Conservation (phyloP, 2,888 invertebrate species). For the Leucophora obtusa region DNA sequence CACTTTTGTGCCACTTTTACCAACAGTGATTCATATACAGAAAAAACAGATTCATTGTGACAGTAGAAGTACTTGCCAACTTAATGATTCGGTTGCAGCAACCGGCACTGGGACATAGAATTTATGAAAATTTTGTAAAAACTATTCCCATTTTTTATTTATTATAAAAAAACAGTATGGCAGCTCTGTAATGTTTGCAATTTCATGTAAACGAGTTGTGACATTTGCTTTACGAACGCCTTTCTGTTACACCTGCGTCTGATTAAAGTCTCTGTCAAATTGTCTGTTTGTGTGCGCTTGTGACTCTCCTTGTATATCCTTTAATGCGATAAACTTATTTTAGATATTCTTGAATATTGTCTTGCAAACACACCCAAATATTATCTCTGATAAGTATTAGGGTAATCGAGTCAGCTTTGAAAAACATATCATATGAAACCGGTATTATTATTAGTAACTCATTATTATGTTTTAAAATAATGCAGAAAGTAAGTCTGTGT, state of each 20-base stretch:
- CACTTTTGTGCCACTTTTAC: too few species aligned
- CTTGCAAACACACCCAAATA: background rate
- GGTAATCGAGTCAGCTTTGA: too few species aligned
- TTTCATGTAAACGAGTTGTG: constrained; percentile 57
- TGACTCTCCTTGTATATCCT: constrained; percentile 1
- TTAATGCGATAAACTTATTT: constrained; percentile 31
- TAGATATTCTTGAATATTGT: constrained; percentile 18
- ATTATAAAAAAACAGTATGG: background rate
- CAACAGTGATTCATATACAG: too few species aligned
- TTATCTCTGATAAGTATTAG: background rate
- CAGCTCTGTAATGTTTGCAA: constrained; percentile 19
- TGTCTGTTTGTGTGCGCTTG: background rate
- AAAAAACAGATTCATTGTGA: too few species aligned
- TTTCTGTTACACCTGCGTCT: constrained; percentile 65
- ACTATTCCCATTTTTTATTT: background rate
- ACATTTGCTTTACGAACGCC: constrained; percentile 66
- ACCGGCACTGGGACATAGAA: too few species aligned
- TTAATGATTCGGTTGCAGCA: too few species aligned
- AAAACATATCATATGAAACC: too few species aligned
- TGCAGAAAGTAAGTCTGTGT: too few species aligned
- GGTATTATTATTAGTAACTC: too few species aligned
- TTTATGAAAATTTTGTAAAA: background rate
- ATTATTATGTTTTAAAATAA: too few species aligned
- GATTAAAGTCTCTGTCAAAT: constrained; percentile 9
- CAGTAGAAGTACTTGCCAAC: too few species aligned